These are phyloP conservation scores for Lophura nycthemera DNA, from an alignment of 2,113 vertebrate species.

Conservation along the genomic window DNA sequence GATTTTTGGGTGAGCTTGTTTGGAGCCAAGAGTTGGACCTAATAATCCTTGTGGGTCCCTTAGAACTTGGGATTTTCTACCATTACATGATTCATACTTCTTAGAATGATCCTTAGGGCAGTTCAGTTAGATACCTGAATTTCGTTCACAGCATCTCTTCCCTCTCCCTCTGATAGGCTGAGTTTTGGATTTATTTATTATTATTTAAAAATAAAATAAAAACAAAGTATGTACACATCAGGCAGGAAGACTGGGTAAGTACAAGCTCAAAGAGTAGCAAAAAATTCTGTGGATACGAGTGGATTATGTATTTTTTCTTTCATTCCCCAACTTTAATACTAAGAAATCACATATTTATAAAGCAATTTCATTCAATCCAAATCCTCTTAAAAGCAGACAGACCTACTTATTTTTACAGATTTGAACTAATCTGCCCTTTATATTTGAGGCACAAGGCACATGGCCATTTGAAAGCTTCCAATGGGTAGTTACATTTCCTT, in stretches of 20 bases:
- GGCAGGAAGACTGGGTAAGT: background rate
- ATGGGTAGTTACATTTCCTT: background rate
- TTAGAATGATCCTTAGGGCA: background rate
- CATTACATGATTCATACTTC: background rate
- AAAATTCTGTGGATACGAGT: background rate
- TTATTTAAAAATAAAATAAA: background rate
- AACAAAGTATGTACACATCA: background rate
- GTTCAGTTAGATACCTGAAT: background rate
- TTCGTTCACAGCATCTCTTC: background rate
- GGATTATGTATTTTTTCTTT: background rate
- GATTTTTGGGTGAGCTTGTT: background rate
- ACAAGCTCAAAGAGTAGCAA: background rate
- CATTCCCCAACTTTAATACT: background rate
- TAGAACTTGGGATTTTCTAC: background rate
- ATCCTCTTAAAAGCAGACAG: constrained; percentile 60
- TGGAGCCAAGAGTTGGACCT: background rate
- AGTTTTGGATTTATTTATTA: background rate
- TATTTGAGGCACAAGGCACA: background rate
- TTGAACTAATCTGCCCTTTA: constrained; percentile 42
- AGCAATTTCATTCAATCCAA: constrained; percentile 42
- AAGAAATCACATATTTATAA: constrained; percentile 42
- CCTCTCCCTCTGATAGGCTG: background rate
- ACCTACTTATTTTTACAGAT: constrained; percentile 46
- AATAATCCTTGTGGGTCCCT: background rate
- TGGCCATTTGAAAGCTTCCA: constrained; percentile 1